A percentile compares a stretch with the other conserved stretches of the same genome.
These are phyloP conservation scores for Montipora cactus DNA, from an alignment of 64 coral and sea anemone species.

Conservation along the genomic window DNA sequence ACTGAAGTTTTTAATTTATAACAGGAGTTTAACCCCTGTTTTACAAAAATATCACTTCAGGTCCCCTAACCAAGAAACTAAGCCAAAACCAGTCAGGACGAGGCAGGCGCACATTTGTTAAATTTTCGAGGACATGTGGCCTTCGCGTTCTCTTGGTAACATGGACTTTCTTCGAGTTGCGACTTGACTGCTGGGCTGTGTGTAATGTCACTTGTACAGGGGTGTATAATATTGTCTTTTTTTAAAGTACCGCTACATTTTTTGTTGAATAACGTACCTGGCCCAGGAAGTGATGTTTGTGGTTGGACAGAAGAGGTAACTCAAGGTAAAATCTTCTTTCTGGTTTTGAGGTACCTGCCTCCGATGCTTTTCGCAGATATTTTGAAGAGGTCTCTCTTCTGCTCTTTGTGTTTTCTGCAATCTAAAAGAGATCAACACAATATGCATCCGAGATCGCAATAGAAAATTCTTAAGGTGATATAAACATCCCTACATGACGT, in stretches of 20 bases:
- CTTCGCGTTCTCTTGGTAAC: too few relatives aligned
- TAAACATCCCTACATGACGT: not conserved
- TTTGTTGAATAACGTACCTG: slow-evolving; percentile 12
- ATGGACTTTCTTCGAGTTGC: too few relatives aligned
- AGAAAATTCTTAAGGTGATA: not conserved
- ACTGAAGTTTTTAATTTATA: too few relatives aligned
- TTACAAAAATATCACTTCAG: too few relatives aligned
- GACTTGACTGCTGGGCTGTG: not conserved
- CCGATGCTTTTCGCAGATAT: slow-evolving; percentile 8
- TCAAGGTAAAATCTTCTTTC: slow-evolving; percentile 69
- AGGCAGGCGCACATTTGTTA: too few relatives aligned
- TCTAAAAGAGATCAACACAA: not conserved
- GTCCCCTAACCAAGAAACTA: too few relatives aligned
- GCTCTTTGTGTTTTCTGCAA: not conserved
- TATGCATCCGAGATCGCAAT: not conserved
- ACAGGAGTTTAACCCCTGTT: too few relatives aligned
- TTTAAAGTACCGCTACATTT: not conserved
- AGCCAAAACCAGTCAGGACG: too few relatives aligned
- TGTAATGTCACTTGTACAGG: not conserved
- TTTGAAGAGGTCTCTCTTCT: not conserved
- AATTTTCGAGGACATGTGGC: too few relatives aligned
- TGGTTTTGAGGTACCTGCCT: slow-evolving; percentile 6
- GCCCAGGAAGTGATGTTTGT: slow-evolving; percentile 38
- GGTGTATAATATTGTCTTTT: not conserved
- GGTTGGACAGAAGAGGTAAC: slow-evolving; percentile 20